These are phyloP conservation scores for Bombyx huttoni DNA, from an alignment of 2,888 invertebrate species.

Conservation along the genomic window DNA sequence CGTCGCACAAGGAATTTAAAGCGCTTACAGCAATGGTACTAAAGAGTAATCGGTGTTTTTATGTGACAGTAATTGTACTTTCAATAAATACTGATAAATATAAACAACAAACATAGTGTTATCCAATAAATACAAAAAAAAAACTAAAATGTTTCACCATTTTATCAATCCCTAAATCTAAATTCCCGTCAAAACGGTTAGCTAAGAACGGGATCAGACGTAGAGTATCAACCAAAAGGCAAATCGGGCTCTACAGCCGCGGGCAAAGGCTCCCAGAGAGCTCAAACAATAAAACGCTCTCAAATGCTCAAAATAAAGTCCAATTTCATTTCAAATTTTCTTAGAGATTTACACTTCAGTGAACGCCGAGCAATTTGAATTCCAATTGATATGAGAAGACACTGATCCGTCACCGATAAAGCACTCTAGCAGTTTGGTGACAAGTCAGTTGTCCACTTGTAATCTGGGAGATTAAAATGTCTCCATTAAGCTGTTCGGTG, in stretches of 20 bases:
- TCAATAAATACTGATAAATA: background rate
- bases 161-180: constrained; percentile 36
- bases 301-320: constrained; percentile 14
- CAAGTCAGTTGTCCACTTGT: constrained; percentile 58
- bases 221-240: constrained; percentile 62
- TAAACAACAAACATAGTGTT: background rate
- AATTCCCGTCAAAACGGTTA: constrained; percentile 69
- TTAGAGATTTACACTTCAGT: constrained; percentile 24
- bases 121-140: constrained; percentile 17
- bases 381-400: constrained; percentile 55
- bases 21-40: too few species aligned
- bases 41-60: too few species aligned
- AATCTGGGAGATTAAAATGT: constrained; percentile 46
- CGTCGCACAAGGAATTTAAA: too few species aligned
- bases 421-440: constrained; percentile 56
- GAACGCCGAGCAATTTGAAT: constrained; percentile 54
- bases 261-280: constrained; percentile 13
- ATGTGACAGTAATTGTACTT: background rate
- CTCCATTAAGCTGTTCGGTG: constrained; percentile 28
- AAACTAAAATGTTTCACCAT: constrained; percentile 20
- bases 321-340: constrained; percentile 11
- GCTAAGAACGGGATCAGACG: constrained; percentile 63
- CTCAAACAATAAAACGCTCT: background rate
- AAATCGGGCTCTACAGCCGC: constrained; percentile 28
- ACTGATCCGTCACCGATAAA: constrained; percentile 68